A percentile compares a stretch with the other conserved stretches of the same genome.
Evolutionary conservation across 92 coral and sea anemone species (phyloP).

Genomic region (Epizoanthus fatuus): DNA sequence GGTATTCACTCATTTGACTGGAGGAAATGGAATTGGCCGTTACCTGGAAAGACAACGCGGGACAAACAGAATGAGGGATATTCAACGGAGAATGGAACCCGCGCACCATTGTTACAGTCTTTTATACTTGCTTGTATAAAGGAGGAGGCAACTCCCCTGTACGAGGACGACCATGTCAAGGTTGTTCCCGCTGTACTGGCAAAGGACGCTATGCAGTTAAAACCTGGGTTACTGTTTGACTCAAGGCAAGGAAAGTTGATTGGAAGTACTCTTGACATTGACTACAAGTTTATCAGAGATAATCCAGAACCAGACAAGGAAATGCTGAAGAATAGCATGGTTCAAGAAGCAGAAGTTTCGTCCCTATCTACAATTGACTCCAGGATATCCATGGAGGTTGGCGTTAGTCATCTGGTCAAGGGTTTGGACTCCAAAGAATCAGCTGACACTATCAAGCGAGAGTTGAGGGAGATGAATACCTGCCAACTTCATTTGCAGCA

Average conservation of each 20-base stretch:
- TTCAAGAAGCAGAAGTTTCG: conserved; percentile 55
- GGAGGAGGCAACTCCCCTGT: conserved; percentile 14
- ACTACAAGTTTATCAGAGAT: conserved; percentile 24
- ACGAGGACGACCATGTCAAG: conserved; percentile 44
- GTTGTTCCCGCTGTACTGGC: conserved; percentile 43
- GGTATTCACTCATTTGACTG: conserved; percentile 47
- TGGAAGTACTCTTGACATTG: conserved; percentile 32
- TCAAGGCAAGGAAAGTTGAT: conserved; percentile 40
- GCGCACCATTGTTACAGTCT: conserved; percentile 27
- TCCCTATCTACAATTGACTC: conserved; percentile 45
- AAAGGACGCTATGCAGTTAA: conserved; percentile 51
- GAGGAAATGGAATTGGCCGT: conserved; percentile 61
- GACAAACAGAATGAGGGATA: conserved; percentile 28
- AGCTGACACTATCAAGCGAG: conserved; percentile 34
- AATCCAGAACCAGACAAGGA: conserved; percentile 40
- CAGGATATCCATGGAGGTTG: conserved; percentile 38
- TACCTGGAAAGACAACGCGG: conserved; percentile 65
- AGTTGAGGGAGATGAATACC: conserved; percentile 38
- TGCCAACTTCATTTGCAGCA: conserved; percentile 57
- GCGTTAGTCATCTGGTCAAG: conserved; percentile 30
- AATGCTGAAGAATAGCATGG: conserved; percentile 40
- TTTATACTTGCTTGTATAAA: conserved; percentile 32
- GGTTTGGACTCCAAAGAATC: conserved; percentile 40
- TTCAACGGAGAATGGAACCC: conserved; percentile 38
- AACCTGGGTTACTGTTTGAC: conserved; percentile 53